A percentile compares a stretch with the other conserved stretches of the same genome.
phyloP scores from a whole-genome alignment of 2,797 vertebrate species.

The Gallinago nigripennis region DNA sequence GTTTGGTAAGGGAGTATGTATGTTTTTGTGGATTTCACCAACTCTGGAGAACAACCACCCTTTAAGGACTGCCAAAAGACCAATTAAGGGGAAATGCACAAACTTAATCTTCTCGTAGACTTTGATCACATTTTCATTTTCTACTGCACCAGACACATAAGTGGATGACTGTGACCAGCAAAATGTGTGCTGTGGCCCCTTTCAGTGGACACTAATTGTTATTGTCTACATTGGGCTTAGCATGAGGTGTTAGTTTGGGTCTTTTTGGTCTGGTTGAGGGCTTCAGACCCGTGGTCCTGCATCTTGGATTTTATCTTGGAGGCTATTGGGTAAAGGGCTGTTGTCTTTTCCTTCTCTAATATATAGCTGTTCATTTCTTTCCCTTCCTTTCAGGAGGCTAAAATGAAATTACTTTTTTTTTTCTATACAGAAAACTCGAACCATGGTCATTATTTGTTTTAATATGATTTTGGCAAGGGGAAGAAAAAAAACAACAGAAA shows the following conservation, averaged over 20 bases:
- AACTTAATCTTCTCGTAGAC: neutral
- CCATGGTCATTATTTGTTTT: neutral
- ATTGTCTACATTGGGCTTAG: neutral
- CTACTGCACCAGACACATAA: neutral
- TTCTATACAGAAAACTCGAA: neutral
- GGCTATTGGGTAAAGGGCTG: neutral
- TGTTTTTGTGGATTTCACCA: neutral
- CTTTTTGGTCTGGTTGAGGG: neutral
- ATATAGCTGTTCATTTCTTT: neutral
- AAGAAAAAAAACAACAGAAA: neutral
- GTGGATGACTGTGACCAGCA: neutral
- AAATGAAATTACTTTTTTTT: neutral
- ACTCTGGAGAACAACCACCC: neutral
- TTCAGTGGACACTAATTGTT: neutral
- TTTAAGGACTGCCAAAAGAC: neutral
- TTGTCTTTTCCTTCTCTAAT: neutral
- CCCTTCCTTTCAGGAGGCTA: neutral
- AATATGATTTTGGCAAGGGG: neutral
- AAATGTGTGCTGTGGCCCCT: neutral
- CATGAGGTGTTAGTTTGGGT: neutral
- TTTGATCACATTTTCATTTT: neutral
- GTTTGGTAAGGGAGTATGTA: neutral
- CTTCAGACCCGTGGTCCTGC: neutral
- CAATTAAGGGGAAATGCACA: neutral
- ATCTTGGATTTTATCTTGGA: neutral